Evolutionary conservation across 2,888 invertebrate genomes (phyloP).

Genomic region (Machimus atricapillus): DNA sequence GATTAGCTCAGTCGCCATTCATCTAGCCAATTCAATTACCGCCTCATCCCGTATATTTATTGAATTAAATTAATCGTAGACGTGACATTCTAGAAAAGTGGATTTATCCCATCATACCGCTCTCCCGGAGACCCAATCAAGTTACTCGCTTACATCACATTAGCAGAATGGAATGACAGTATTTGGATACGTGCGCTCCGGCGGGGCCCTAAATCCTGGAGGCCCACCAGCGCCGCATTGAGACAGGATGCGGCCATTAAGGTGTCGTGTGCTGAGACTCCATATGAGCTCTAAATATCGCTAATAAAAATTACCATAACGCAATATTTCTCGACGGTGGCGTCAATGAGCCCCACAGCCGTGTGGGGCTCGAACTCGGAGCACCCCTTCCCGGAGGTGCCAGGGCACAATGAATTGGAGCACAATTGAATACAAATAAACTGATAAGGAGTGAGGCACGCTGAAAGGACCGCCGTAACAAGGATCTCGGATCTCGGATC

Average conservation of each 20-base stretch:
- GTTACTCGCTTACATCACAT: slow-evolving; percentile 23
- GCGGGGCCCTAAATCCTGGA: neutral
- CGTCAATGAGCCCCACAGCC: slow-evolving; percentile 15
- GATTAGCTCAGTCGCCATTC: slow-evolving; percentile 33
- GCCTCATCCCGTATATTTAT: slow-evolving; percentile 31
- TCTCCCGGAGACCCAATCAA: neutral
- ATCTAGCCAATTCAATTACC: slow-evolving; percentile 34
- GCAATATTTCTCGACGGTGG: slow-evolving; percentile 23
- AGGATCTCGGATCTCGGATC: neutral
- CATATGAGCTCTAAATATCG: slow-evolving; percentile 32
- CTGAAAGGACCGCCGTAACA: slow-evolving; percentile 27
- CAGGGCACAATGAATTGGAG: slow-evolving; percentile 28
- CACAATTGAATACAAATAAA: slow-evolving; percentile 37
- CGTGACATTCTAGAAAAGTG: slow-evolving; percentile 34
- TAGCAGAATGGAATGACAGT: neutral
- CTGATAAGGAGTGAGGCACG: slow-evolving; percentile 9
- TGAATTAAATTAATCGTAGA: slow-evolving; percentile 34
- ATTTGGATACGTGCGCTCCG: neutral
- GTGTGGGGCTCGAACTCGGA: neutral
- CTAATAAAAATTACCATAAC: slow-evolving; percentile 38
- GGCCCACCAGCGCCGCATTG: neutral
- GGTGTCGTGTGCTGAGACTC: slow-evolving; percentile 33
- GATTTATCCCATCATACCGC: slow-evolving; percentile 21
- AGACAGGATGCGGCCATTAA: neutral
- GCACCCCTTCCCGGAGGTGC: neutral